Evolutionary conservation across 2,113 vertebrate genomes (phyloP).

Genomic region (Lycocorax pyrrhopterus): DNA sequence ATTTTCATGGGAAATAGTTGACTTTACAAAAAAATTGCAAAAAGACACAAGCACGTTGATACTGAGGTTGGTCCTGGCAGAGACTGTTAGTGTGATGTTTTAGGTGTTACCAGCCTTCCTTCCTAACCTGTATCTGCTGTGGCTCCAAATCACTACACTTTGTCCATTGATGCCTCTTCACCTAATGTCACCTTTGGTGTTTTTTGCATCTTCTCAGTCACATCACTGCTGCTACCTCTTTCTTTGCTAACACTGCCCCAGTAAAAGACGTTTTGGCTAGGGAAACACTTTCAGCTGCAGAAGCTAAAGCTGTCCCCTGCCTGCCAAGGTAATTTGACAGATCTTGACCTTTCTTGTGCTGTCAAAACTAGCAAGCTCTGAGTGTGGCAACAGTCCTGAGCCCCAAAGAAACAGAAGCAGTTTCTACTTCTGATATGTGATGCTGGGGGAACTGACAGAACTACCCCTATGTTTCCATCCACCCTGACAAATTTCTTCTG

Average conservation of each 20-base stretch:
- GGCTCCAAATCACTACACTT: neutral
- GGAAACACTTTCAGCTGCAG: neutral
- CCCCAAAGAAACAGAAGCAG: neutral
- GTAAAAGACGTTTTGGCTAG: neutral
- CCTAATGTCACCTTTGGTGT: neutral
- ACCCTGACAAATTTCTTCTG: neutral
- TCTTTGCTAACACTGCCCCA: neutral
- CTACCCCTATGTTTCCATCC: neutral
- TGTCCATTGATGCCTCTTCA: neutral
- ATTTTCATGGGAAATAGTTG: neutral
- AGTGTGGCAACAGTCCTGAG: neutral
- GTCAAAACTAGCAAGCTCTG: neutral
- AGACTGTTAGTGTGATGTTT: neutral
- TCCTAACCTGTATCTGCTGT: neutral
- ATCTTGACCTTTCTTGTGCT: neutral
- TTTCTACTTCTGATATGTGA: neutral
- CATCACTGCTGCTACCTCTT: neutral
- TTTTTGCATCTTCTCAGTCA: neutral
- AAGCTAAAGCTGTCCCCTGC: neutral
- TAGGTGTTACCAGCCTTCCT: neutral
- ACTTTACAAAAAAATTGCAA: neutral
- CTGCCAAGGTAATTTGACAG: neutral
- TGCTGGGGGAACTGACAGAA: neutral
- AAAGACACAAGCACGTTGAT: neutral
- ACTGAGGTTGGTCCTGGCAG: neutral